Conservation (phyloP, 2,888 invertebrate genomes). For the Papilio protenor region DNA sequence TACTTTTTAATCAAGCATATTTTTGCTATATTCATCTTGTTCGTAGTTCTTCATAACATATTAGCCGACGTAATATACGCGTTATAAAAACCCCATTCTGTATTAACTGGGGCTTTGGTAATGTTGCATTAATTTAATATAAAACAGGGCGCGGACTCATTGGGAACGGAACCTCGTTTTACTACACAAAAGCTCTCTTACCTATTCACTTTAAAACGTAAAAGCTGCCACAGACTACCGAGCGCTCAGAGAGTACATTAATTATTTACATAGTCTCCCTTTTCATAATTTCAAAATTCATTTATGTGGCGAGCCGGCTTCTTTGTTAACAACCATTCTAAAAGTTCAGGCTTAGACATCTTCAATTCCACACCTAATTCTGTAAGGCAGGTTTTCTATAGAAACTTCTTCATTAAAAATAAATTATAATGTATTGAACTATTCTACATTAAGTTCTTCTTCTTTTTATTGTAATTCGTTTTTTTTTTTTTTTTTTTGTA, state of each 20-base stretch:
- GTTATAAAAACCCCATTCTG: slow-evolving; percentile 17
- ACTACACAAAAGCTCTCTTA: slow-evolving; percentile 66
- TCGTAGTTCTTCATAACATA: background rate
- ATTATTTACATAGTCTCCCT: slow-evolving; percentile 31
- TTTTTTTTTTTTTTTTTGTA: too few species aligned
- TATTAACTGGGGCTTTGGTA: slow-evolving; percentile 43
- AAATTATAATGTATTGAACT: too few species aligned
- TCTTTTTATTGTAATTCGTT: too few species aligned
- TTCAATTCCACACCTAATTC: too few species aligned
- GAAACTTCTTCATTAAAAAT: too few species aligned
- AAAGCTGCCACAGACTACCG: slow-evolving; percentile 61
- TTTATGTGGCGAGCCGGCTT: too few species aligned
- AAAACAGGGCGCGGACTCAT: slow-evolving; percentile 60
- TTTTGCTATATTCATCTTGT: background rate
- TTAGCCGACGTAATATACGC: slow-evolving; percentile 6
- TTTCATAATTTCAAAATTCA: too few species aligned
- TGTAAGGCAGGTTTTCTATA: too few species aligned
- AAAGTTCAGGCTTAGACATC: too few species aligned
- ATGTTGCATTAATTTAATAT: slow-evolving; percentile 56
- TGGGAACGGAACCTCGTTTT: slow-evolving; percentile 65
- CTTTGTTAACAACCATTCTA: too few species aligned
- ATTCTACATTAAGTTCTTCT: too few species aligned
- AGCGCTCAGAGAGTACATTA: slow-evolving; percentile 45
- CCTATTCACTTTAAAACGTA: slow-evolving; percentile 76
- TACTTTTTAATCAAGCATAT: background rate